These are phyloP conservation scores for Genyomyrus donnyi DNA, from an alignment of 2,113 vertebrate genomes.

Conservation along the genomic window DNA sequence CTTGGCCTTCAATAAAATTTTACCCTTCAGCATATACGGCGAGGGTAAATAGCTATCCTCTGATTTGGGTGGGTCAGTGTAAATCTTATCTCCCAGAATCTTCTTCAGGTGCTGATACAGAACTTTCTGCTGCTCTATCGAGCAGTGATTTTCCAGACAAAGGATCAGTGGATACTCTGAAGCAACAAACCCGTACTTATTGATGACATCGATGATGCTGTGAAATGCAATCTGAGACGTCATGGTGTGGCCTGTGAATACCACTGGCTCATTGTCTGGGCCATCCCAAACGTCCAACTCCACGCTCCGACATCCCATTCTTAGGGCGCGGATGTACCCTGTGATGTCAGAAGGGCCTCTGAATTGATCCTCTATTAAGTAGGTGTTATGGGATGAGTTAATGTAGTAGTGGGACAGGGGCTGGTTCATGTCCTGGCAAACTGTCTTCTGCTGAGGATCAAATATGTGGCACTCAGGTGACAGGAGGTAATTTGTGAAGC, in stretches of 20 bases:
- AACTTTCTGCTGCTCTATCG: constrained; percentile 88
- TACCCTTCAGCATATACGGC: constrained; percentile 76
- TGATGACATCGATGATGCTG: constrained; percentile 85
- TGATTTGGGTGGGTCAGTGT: constrained; percentile 67
- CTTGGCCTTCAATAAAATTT: constrained; percentile 89
- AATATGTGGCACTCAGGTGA: constrained; percentile 93
- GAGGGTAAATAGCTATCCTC: constrained; percentile 88
- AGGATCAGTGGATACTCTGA: constrained; percentile 89
- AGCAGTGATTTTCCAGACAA: constrained; percentile 95
- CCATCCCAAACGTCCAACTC: constrained; percentile 96
- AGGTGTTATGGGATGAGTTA: constrained; percentile 94
- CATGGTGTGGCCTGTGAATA: constrained; percentile 96
- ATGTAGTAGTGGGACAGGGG: constrained; percentile 96
- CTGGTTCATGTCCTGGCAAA: constrained; percentile 95
- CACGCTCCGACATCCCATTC: constrained; percentile 94
- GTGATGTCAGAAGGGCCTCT: constrained; percentile 95
- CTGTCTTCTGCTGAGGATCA: constrained; percentile 90
- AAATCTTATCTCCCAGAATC: constrained; percentile 83
- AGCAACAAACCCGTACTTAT: constrained; percentile 91
- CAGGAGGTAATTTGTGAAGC: constrained; percentile 94
- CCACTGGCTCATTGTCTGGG: constrained; percentile 88
- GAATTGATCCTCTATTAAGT: constrained; percentile 97
- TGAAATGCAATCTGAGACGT: constrained; percentile 93
- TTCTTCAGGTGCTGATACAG: constrained; percentile 95
- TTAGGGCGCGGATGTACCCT: constrained; percentile 91